Base-by-base conservation (phyloP, 2,113 vertebrate genomes). In the Reinhardtius hippoglossoides region DNA sequence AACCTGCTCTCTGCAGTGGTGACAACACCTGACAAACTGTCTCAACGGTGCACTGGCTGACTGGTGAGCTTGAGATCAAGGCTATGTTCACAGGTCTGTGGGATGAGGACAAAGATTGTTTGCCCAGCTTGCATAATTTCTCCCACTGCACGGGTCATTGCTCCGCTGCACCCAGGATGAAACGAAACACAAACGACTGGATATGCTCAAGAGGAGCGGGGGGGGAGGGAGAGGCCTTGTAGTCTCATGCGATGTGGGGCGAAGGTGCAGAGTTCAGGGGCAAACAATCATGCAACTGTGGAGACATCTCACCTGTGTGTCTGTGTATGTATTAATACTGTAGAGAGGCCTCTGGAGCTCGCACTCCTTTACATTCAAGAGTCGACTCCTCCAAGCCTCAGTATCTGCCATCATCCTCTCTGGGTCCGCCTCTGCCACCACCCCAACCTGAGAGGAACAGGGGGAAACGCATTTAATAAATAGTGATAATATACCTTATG, bases 281-380 rank as follows among this genome's bases (percentile, higher is more conserved):
- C 31, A 31, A 31, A 31, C 31, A 40, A 37, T 37, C 16, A 37
- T 56, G 46, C n/a, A 6, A 1, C 69, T 24, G 37, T 57, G 20
- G 23, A 3, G 40, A 42, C 3, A 0, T 37, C 2, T 83, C 89
- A 97, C 98, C 97, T 99, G 97, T 74, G 92, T 90, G 15, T 96
- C 95, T 18, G 76, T 98, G 93, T 95, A 99, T 0, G 97, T 99
- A 79, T 95, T 93, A 69, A 99, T 26, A 42, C 86, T 91, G 57
- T 96, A 99, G 46, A 99, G 95, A 2, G 97, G 97, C 89, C 91
- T 97, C 40, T 95, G 96, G 67, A 96, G 94, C 64, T 93, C 82
- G 77, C 92, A 92, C 82, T 96, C 95, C 1, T 94, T 82, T 5
- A 92, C 92, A 60, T 91, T 23, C 46, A 86, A 85, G 65, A 88